phyloP scores from a whole-genome alignment of 1,140 invertebrate genomes.

The Odontomachus brunneus region DNA sequence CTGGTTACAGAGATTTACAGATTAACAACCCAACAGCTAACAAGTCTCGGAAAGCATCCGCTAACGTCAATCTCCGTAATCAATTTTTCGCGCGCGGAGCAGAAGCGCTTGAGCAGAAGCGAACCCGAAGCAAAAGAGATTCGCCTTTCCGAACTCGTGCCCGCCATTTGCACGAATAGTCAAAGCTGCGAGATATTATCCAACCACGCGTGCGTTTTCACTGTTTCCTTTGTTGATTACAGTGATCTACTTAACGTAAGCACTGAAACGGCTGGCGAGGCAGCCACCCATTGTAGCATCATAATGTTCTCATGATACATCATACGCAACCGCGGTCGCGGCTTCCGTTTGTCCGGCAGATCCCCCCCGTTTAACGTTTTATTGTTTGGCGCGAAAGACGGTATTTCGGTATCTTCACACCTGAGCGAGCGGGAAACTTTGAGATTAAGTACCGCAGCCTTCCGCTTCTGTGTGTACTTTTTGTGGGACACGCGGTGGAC shows the following conservation, averaged over 20 bases:
- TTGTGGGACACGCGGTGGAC: conserved; percentile 7
- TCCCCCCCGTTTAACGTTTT: conserved; percentile 53
- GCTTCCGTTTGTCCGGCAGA: conserved; percentile 48
- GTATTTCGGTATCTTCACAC: conserved; percentile 65
- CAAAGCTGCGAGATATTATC: too few relatives aligned
- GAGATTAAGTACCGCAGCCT: conserved; percentile 66
- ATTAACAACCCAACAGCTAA: conserved; percentile 8
- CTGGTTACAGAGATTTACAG: neutral
- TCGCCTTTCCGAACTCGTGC: too few relatives aligned
- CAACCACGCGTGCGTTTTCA: too few relatives aligned
- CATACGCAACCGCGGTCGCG: neutral
- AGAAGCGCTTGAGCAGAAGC: too few relatives aligned
- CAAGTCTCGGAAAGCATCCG: neutral
- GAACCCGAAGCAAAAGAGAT: neutral
- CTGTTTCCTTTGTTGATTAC: too few relatives aligned
- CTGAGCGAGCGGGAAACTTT: conserved; percentile 58
- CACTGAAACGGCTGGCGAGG: neutral
- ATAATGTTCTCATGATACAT: conserved; percentile 12
- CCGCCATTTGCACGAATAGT: too few relatives aligned
- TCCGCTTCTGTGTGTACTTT: conserved; percentile 44
- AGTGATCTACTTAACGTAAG: neutral
- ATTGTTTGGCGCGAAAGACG: conserved; percentile 44
- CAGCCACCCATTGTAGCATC: neutral
- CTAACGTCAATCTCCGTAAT: neutral
- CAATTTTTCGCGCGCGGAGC: too few relatives aligned